Percentiles rank a stretch among this genome's conserved stretches.
These are phyloP conservation scores for Orthonychiurus folsomi DNA, from an alignment of 2,888 invertebrate genomes.

Conservation along the genomic window DNA sequence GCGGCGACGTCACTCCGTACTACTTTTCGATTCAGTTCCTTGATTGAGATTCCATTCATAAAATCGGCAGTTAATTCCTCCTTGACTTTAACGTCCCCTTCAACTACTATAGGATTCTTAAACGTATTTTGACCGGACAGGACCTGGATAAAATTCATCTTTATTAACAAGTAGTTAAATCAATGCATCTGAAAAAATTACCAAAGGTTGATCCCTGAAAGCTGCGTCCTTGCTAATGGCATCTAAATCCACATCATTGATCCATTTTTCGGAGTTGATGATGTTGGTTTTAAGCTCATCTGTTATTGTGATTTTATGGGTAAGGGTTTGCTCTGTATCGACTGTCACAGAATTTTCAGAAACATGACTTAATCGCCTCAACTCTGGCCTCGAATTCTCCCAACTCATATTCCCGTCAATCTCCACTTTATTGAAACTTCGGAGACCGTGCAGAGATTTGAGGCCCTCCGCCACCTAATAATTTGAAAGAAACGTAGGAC, in stretches of 20 bases:
- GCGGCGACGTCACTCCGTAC: slow-evolving; percentile 12
- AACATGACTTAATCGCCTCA: slow-evolving; percentile 19
- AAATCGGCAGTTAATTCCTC: slow-evolving; percentile 9
- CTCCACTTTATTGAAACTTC: slow-evolving; percentile 12
- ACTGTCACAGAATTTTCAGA: slow-evolving; percentile 23
- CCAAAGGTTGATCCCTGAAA: slow-evolving; percentile 3
- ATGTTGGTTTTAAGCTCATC: slow-evolving; percentile 17
- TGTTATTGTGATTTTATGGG: slow-evolving; percentile 21
- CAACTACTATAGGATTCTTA: slow-evolving; percentile 11
- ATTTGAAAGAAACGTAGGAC: not conserved
- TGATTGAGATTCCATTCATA: slow-evolving; percentile 21
- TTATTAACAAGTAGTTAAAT: not conserved
- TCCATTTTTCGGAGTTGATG: slow-evolving; percentile 17
- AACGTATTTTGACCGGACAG: slow-evolving; percentile 19
- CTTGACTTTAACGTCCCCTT: slow-evolving; percentile 11
- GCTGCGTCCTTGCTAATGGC: slow-evolving; percentile 25
- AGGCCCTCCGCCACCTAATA: slow-evolving; percentile 9
- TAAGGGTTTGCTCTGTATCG: slow-evolving; percentile 18
- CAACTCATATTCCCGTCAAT: slow-evolving; percentile 24
- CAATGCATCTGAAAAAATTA: not conserved
- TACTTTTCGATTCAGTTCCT: slow-evolving; percentile 10
- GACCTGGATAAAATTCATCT: slow-evolving; percentile 1
- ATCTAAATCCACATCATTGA: slow-evolving; percentile 24
- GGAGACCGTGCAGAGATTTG: slow-evolving; percentile 7
- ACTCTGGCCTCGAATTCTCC: slow-evolving; percentile 13